Base-by-base conservation (phyloP, 2,113 vertebrate species). In the Lipophrys pholis region DNA sequence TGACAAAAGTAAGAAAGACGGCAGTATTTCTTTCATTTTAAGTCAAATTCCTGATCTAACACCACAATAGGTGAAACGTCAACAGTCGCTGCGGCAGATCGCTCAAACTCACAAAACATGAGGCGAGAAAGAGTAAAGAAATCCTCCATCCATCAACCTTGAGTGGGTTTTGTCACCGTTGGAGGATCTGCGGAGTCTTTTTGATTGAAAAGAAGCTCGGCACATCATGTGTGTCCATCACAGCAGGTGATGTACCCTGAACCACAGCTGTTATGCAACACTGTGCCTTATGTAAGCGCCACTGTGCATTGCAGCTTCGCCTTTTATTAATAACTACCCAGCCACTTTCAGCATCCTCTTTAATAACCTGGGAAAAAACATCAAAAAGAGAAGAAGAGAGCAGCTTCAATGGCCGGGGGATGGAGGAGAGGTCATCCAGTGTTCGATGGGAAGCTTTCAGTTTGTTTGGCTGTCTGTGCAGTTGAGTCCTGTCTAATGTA, bases 261-360 rank as follows among this genome's bases (percentile, higher is more conserved):
- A 15, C 67, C 64, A 70, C 78, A 78, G 60, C 60, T 64, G 59
- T 91, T 87, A 69, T 8, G n/a, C 81, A 87, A 89, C 69, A 41
- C 45, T 36, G 21, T 45, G 42, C 36, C 51, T 90, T 90, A 88
- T 74, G 60, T 78, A 90, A 93, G 65, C 43, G 8, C 11, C 10
- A 16, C 0, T 0, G 59, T 35, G 45, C 11, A 46, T 65, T 49
- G 63, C 21, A 72, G 54, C 70, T 16, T 69, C 57, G 41, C 38
- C 38, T 69, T 71, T 59, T 72, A 68, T 84, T 69, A 75, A 80
- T 60, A 85, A 69, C 52, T n/a, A 21, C 41, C 35, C 61, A 12
- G 43, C n/a, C 8, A 0, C 39, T 12, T 51, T 48, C 14, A 6
- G n/a, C 41, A 40, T 15, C 52, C 49, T 7, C 52, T 77, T 55